These are phyloP conservation scores for Calidris pygmaea DNA, from an alignment of 2,113 vertebrate species.

Conservation along the genomic window DNA sequence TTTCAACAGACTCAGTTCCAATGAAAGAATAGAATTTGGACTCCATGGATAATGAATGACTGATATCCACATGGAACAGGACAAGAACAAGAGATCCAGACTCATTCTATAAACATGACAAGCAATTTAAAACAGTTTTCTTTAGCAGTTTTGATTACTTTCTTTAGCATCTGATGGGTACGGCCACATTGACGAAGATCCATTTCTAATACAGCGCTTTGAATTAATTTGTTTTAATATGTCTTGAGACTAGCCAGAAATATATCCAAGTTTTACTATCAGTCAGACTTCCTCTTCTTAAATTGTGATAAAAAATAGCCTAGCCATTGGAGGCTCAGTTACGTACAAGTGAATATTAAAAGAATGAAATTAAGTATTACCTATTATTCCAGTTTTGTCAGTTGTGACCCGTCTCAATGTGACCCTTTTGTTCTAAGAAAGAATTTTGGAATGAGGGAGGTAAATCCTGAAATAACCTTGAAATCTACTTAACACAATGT, in stretches of 20 bases:
- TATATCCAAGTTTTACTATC: not conserved
- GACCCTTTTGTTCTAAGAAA: not conserved
- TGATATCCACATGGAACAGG: not conserved
- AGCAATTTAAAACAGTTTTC: not conserved
- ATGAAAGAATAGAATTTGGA: not conserved
- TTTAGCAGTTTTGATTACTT: not conserved
- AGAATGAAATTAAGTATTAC: not conserved
- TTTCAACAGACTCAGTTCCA: not conserved
- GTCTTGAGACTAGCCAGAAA: not conserved
- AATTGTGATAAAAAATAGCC: not conserved
- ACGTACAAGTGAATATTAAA: not conserved
- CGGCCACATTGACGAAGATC: not conserved
- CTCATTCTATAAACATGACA: not conserved
- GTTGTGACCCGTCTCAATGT: not conserved
- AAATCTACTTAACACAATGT: not conserved
- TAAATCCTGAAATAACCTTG: not conserved
- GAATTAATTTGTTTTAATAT: not conserved
- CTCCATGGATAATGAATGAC: not conserved
- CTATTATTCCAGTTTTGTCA: not conserved
- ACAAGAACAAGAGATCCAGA: not conserved
- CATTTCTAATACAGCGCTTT: not conserved
- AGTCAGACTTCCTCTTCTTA: not conserved
- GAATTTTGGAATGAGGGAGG: not conserved
- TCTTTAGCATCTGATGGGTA: not conserved
- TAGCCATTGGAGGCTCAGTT: not conserved